Evolutionary conservation across 2,797 vertebrate genomes (phyloP), one percentile per base, ranked within the genome.

Genomic region (Oryzias sinensis): DNA sequence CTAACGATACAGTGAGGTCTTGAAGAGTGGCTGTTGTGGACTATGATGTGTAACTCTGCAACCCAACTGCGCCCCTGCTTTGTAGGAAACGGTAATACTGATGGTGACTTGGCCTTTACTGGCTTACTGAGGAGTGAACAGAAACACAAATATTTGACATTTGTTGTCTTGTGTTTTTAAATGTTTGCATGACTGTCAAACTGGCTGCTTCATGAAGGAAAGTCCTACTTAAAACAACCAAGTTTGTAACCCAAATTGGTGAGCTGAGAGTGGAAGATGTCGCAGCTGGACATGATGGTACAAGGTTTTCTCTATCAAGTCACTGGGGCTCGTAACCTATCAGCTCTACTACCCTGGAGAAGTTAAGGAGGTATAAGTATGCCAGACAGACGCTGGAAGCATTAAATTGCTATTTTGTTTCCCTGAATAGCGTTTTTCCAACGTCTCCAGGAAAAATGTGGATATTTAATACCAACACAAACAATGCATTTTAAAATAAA

Each of bases 41-140:
- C 96, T 44, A 98, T 99, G 40, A 97, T 98, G 65, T 96, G 5
- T 98, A 98, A 84, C 97, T 99, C 90, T 99, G 97, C 42, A 99
- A 98, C 97, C 97, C 97, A 99, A 79, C 97, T 96, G 0, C 97
- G n/a, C n/a, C n/a, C 97, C 33, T 96, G 96, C 83, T 99, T 99
- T 27, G 97, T 95, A 99, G 80, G 83, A 99, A 98, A 43, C 97
- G 91, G 80, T 99, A 99, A 88, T 99, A 99, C 76, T 99, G 99
- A 54, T 99, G 72, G 97, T 99, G 81, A 99, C 96, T 85, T 99
- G 97, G 17, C 97, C 97, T 87, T 99, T 70, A 99, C 97, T 88
- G 98, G 81, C 91, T n/a, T n/a, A 99, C 97, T 99, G 90, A 24
- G 42, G 61, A 72, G 56, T 63, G 49, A 54, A 70, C 70, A 70